Evolutionary conservation across 2,113 vertebrate genomes (phyloP).

Genomic region (Colistium nudipinnis): DNA sequence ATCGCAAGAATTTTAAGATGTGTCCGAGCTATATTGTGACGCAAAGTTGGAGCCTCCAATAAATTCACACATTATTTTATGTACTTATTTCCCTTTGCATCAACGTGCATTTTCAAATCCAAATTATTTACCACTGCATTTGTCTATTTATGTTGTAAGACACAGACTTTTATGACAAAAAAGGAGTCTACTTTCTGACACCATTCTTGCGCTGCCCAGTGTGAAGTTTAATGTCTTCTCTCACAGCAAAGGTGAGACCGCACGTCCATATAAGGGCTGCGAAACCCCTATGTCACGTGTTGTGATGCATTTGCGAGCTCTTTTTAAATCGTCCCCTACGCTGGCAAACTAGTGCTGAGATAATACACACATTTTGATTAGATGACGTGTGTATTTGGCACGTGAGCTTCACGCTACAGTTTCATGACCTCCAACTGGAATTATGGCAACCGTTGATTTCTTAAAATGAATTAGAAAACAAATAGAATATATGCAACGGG

Average conservation of each 20-base stretch:
- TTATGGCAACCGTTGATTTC: background rate
- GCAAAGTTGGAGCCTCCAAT: background rate
- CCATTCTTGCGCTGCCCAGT: background rate
- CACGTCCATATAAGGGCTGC: slow-evolving; percentile 5
- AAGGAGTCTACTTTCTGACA: background rate
- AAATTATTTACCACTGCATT: background rate
- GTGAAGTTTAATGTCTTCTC: background rate
- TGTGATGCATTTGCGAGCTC: background rate
- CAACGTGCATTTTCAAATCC: too few relatives aligned
- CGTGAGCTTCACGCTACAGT: background rate
- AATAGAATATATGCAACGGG: too few relatives aligned
- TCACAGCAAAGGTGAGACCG: slow-evolving; percentile 20
- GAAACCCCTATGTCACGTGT: background rate
- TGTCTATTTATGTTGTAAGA: background rate
- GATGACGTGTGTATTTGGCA: background rate
- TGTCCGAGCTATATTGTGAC: background rate
- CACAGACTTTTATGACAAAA: background rate
- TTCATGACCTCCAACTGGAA: background rate
- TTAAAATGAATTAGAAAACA: too few relatives aligned
- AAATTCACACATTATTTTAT: background rate
- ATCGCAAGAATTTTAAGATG: background rate
- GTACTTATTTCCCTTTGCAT: background rate
- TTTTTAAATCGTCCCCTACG: background rate
- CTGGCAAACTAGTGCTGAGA: fast-evolving
- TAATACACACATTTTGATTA: background rate